Evolutionary conservation across 2,888 invertebrate species (phyloP), one percentile per base, ranked within the genome.

Genomic region (Tachystola acroxantha): DNA sequence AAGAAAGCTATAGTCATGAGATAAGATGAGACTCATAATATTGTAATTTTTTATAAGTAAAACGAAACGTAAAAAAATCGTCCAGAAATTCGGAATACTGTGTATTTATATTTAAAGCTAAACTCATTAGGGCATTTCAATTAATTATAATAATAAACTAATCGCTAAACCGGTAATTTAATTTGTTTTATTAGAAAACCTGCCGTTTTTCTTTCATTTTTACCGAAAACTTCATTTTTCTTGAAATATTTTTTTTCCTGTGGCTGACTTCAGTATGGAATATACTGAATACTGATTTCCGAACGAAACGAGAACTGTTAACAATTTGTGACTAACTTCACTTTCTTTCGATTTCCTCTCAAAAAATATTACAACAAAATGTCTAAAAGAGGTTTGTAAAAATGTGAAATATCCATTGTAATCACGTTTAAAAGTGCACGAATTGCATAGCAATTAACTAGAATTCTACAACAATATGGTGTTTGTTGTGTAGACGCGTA

Each of bases 311-410:
- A 35, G 10, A 28, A 36, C 30, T 35, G 20, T 40, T 40, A 7
- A 3, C 26, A 36, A 50, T 53, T 45, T 42, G 50, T 45, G 36
- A 39, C 65, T 52, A 61, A 55, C 33, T 73, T 72, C 72, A 59
- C 60, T 67, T 69, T 73, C 78, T 82, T 85, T 80, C 54, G 52
- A 56, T 66, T 79, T 68, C 75, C 77, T 82, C 74, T 73, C 64
- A 64, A 71, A 70, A 78, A 73, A 73, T 85, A 82, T 86, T 85
- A 85, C 81, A 82, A 88, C 87, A 88, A 88, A 88, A 90, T 90
- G 90, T 90, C 90, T 80, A 90, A 90, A 79, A 90, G 90, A 90
- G 90, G 90, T 90, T 82, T 82, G 86, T 86, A 74, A 79, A 69
- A 64, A 52, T 58, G 50, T 50, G 55, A 61, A 80, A 88, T 88